Percentiles rank a stretch among this genome's conserved stretches.
These are phyloP conservation scores for Eulimnadia texana DNA, from an alignment of 1,140 invertebrate genomes.

Conservation along the genomic window DNA sequence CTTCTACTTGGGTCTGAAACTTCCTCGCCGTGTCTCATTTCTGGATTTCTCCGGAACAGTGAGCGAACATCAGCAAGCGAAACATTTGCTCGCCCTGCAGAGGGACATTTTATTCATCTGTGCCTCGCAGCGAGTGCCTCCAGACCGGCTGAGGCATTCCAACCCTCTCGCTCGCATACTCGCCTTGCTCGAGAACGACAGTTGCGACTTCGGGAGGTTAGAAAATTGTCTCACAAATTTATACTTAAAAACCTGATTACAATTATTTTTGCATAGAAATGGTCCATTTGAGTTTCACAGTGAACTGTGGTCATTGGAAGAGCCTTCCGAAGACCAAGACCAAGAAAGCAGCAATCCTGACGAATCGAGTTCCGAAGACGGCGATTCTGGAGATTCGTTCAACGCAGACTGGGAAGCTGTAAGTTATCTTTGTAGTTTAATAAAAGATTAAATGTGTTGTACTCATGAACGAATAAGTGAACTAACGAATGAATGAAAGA, in stretches of 20 bases:
- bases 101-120: slow-evolving; percentile 67
- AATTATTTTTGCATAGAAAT: slow-evolving; percentile 28
- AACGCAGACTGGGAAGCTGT: slow-evolving; percentile 15
- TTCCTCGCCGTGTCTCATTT: slow-evolving; percentile 59
- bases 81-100: slow-evolving; percentile 59
- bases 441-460: no score
- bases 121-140: slow-evolving; percentile 56
- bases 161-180: slow-evolving; percentile 59
- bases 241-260: neutral
- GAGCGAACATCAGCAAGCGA: slow-evolving; percentile 51
- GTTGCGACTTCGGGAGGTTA: slow-evolving; percentile 52
- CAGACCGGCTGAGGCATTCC: slow-evolving; percentile 43
- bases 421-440: neutral
- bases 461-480: no score
- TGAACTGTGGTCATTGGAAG: slow-evolving; percentile 22
- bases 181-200: slow-evolving; percentile 46
- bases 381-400: slow-evolving; percentile 1
- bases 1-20: slow-evolving; percentile 54
- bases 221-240: slow-evolving; percentile 18
- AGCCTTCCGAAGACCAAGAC: neutral
- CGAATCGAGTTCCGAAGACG: slow-evolving; percentile 1
- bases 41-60: slow-evolving; percentile 53
- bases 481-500: no score
- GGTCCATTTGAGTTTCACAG: slow-evolving; percentile 41
- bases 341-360: neutral